Evolutionary conservation across 2,888 invertebrate species (phyloP).

Genomic region (Gnatocerus cornutus): DNA sequence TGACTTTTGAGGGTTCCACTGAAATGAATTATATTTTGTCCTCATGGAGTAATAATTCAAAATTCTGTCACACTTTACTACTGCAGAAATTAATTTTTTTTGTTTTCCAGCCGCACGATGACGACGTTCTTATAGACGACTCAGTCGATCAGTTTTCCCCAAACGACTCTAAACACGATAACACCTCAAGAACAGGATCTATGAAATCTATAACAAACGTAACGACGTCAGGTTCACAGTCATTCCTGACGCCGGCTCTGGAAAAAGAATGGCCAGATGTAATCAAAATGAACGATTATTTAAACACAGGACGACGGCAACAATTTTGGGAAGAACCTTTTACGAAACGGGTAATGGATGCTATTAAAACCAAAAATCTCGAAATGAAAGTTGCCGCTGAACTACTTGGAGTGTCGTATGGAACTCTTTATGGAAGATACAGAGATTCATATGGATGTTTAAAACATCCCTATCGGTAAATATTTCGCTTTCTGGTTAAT

Average conservation of each 20-base stretch:
- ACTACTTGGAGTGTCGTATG: constrained; percentile 91
- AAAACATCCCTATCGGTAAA: constrained; percentile 88
- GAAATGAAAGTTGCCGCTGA: constrained; percentile 96
- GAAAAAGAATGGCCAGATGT: constrained; percentile 78
- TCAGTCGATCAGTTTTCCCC: constrained; percentile 59
- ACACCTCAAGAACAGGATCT: constrained; percentile 45
- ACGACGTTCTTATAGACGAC: constrained; percentile 61
- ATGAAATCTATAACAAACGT: constrained; percentile 59
- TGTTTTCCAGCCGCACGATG: constrained; percentile 53
- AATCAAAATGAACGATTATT: constrained; percentile 89
- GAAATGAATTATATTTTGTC: no score
- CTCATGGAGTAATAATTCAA: no score
- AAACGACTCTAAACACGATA: constrained; percentile 52
- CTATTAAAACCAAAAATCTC: constrained; percentile 90
- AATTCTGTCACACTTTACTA: no score
- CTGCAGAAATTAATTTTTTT: no score
- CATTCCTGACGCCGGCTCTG: constrained; percentile 67
- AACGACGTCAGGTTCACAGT: constrained; percentile 62
- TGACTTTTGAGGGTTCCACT: no score
- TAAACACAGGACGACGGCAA: constrained; percentile 88
- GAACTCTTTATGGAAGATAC: constrained; percentile 91
- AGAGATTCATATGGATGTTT: constrained; percentile 91
- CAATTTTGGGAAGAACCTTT: constrained; percentile 96
- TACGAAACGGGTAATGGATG: constrained; percentile 91
- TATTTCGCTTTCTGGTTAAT: constrained; percentile 37